Base-by-base conservation (phyloP, 2,797 vertebrate genomes). In the Pipistrellus pygmaeus region DNA sequence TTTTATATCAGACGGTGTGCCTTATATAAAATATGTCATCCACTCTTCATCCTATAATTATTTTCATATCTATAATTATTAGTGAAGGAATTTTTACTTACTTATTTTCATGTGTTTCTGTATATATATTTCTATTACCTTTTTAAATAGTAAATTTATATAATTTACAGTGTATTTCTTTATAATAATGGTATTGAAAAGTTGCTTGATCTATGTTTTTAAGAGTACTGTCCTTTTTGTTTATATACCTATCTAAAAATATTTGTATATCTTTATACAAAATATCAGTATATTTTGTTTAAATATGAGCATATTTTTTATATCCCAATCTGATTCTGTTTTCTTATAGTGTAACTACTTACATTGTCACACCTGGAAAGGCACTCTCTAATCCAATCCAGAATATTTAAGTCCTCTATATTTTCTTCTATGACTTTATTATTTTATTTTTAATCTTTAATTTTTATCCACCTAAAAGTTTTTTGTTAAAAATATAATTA, bases 181-280 rank as follows among this genome's bases (percentile, higher is more conserved):
- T 71, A 35, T 48, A 13, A 60, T 90, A 90, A 27, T 35, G 3
- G n/a, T 60, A 85, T 14, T 90, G 23, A 71, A 95, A 90, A 78
- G 2, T 82, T 75, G 38, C 12, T 38, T 87, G 30, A 8, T 44
- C 4, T 53, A 15, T 41, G 5, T 35, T 57, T 91, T 64, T 64
- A 60, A 32, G 4, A 57, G 2, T 51, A 72, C 8, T 55, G 77
- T 69, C 3, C 41, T 51, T 60, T 80, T 89, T 76, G 17, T 1
- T 53, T 94, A 85, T 62, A 41, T 48, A 78, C 5, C 73, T 38
- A 93, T 21, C 88, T 12, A 46, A 96, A 85, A 44, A 90, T 55
- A 55, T 55, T 55, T 55, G 53, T 46, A 30, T 69, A 69, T 38
- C 57, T 86, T 88, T 60, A 60, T 60, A 14, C 57, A 60, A 38